Conservation (phyloP, 2,888 invertebrate genomes). For the Acholoe squamosa region DNA sequence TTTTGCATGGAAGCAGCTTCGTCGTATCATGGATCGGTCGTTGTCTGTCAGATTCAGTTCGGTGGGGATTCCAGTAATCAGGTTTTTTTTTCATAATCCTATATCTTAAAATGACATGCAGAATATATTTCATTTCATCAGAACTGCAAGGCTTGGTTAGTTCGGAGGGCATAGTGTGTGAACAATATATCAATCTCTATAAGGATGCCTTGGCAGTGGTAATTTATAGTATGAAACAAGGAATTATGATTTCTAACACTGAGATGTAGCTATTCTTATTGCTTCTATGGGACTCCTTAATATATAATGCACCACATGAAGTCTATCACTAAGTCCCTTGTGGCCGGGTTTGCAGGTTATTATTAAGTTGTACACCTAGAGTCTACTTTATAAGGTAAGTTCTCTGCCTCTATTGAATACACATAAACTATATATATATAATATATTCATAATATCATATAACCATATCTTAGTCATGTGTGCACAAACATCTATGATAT, state of each 20-base stretch:
- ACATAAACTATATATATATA: slow-evolving; percentile 6
- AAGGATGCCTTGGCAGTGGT: slow-evolving; percentile 8
- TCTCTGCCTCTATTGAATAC: slow-evolving; percentile 34
- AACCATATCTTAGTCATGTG: slow-evolving; percentile 56
- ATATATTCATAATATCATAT: slow-evolving; percentile 29
- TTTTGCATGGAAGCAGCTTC: neutral
- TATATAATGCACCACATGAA: neutral
- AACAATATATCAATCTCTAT: neutral
- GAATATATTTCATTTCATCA: neutral
- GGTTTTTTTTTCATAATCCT: too few relatives aligned
- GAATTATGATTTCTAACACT: neutral
- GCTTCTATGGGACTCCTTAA: neutral
- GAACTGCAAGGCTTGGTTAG: neutral
- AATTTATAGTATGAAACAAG: neutral
- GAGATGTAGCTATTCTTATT: neutral
- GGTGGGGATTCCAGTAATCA: too few relatives aligned
- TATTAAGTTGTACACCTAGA: neutral
- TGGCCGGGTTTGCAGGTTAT: neutral
- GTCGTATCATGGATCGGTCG: too few relatives aligned
- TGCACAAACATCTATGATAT: slow-evolving; percentile 47
- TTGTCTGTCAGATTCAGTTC: too few relatives aligned
- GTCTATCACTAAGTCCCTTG: neutral
- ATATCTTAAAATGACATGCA: too few relatives aligned
- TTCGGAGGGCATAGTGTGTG: neutral
- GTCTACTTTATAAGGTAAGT: slow-evolving; percentile 30